These are phyloP conservation scores for Chrysotoxum bicinctum DNA, from an alignment of 2,888 invertebrate genomes.

Conservation along the genomic window DNA sequence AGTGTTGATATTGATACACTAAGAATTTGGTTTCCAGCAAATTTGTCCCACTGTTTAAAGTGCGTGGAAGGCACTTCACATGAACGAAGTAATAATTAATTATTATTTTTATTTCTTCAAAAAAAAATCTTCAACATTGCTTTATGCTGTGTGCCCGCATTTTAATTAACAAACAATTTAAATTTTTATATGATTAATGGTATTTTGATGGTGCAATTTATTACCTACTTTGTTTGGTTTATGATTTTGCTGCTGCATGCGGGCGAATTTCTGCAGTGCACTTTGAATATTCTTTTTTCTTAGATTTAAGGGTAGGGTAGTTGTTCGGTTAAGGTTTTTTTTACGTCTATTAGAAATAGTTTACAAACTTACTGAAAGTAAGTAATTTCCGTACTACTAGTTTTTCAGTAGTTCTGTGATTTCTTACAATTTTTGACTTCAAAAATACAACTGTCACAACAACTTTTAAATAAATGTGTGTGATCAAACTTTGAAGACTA, in stretches of 20 bases:
- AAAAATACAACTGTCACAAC: no score
- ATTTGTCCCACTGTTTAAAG: background rate
- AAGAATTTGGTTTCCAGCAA: background rate
- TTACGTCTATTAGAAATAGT: no score
- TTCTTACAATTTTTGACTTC: no score
- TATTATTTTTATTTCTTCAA: background rate
- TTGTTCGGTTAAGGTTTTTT: no score
- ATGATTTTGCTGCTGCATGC: background rate
- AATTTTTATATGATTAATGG: slow-evolving; percentile 50
- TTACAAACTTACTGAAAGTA: no score
- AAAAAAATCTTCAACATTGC: slow-evolving; percentile 14
- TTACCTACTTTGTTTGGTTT: slow-evolving; percentile 15
- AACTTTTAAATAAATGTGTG: no score
- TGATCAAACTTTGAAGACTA: no score
- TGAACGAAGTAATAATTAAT: slow-evolving; percentile 16
- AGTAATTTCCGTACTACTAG: no score
- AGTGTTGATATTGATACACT: no score
- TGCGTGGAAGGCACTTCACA: background rate
- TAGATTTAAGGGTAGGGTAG: background rate
- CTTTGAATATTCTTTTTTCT: background rate
- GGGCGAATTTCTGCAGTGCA: background rate
- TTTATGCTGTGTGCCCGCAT: slow-evolving; percentile 35
- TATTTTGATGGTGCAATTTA: slow-evolving; percentile 50
- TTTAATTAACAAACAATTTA: slow-evolving; percentile 65
- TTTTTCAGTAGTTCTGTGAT: background rate